Evolutionary conservation across 2,888 invertebrate genomes (phyloP).

Genomic region (Tetramorium bicarinatum): DNA sequence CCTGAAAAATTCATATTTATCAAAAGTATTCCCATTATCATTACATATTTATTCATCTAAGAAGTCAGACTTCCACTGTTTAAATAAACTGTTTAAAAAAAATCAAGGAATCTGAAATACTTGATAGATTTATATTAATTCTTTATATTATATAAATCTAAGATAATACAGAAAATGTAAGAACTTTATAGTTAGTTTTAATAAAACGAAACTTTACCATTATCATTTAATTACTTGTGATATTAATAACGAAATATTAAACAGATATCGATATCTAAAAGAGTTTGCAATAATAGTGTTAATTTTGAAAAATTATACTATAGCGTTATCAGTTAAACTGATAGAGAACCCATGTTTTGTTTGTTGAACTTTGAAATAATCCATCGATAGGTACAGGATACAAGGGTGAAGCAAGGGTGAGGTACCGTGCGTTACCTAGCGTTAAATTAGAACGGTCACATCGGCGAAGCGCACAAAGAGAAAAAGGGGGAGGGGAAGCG

Average conservation of each 20-base stretch:
- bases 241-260: neutral
- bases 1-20: neutral
- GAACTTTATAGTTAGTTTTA: neutral
- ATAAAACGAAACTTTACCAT: neutral
- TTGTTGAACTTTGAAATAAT: slow-evolving; percentile 67
- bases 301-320: neutral
- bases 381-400: slow-evolving; percentile 65
- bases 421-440: slow-evolving; percentile 74
- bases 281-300: neutral
- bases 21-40: neutral
- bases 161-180: neutral
- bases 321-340: slow-evolving; percentile 69
- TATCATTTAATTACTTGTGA: neutral
- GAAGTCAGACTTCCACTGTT: neutral
- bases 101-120: neutral
- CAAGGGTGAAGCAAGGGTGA: slow-evolving; percentile 55
- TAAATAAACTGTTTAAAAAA: no score
- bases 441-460: slow-evolving; percentile 81
- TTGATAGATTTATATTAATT: neutral
- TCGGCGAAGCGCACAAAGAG: slow-evolving; percentile 59
- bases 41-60: neutral
- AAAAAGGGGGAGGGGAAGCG: neutral
- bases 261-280: neutral
- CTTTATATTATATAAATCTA: neutral
- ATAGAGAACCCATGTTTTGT: slow-evolving; percentile 66